phyloP scores from a whole-genome alignment of 2,113 vertebrate species.

The Manacus vitellinus region DNA sequence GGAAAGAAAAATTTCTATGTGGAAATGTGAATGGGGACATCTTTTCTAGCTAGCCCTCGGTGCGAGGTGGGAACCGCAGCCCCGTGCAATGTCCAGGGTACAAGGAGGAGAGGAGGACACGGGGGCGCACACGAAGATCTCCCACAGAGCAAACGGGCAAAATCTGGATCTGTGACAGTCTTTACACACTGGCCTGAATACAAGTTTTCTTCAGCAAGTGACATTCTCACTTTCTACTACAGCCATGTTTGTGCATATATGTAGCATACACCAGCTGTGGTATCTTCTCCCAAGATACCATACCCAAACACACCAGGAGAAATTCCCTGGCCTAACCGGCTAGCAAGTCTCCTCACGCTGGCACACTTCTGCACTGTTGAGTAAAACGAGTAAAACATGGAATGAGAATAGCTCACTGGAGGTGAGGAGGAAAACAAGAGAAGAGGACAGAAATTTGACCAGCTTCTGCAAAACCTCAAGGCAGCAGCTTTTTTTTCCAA shows the following conservation, averaged over 20 bases:
- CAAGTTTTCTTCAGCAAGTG: not conserved
- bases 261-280: not conserved
- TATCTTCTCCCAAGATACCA: not conserved
- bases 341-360: not conserved
- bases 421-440: not conserved
- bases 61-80: not conserved
- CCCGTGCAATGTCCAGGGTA: not conserved
- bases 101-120: not conserved
- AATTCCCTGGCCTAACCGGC: not conserved
- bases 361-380: not conserved
- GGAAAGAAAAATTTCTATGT: conserved; percentile 57
- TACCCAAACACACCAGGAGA: not conserved
- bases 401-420: not conserved
- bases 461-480: not conserved
- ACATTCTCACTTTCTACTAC: not conserved
- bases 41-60: conserved; percentile 10
- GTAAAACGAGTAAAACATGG: not conserved
- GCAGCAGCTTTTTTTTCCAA: not conserved
- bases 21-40: conserved; percentile 58
- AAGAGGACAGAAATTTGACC: not conserved
- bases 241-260: fast-evolving
- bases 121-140: not conserved
- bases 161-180: not conserved
- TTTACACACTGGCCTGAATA: not conserved
- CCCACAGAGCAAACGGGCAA: not conserved